Evolutionary conservation across 2,888 invertebrate genomes (phyloP), one percentile per base, ranked within the genome.

Genomic region (Rhogogaster chlorosoma): DNA sequence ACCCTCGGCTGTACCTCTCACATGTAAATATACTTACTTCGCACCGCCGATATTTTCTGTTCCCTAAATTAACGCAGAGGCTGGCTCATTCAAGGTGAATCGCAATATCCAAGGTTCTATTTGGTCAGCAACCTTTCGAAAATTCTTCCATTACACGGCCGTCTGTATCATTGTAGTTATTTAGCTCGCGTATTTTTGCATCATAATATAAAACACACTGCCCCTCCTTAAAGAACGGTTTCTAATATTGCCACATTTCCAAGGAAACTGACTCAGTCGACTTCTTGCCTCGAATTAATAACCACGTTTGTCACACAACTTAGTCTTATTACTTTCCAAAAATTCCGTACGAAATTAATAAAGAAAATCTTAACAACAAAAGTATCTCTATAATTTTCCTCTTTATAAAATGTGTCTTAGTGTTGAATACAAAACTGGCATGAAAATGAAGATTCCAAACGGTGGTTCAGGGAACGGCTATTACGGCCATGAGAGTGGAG

Each of bases 371-470:
- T 64, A 64, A 32, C 29, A 36, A 70, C 29, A 49, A 38, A n/a
- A 71, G 18, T 4, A 7, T 70, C 36, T 38, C 18, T 1, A 9
- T 73, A n/a, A 42, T 70, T 73, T 10, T 29, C 67, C 1, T 85
- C 84, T 4, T 82, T 42, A 26, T 67, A 85, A 42, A 18, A 57
- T 86, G 85, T 85, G 83, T 88, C 84, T 82, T 80, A 87, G 87
- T 86, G 71, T 77, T 87, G 86, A 88, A 86, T 61, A 86, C 75
- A 85, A 87, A 86, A 85, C 88, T 89, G 92, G 90, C 87, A 93
- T 93, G 92, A 93, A 92, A 92, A 93, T 93, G 93, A 93, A 93
- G 92, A 93, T 93, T 87, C 93, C 93, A 87, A 93, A 89, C 75
- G 90, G 89, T 85, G 92, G 92, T 77, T 93, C 93, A 38, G 93